Percentiles rank a stretch among this genome's conserved stretches.
phyloP scores from a whole-genome alignment of 2,888 invertebrate species.

The Palloptera scutellata region DNA sequence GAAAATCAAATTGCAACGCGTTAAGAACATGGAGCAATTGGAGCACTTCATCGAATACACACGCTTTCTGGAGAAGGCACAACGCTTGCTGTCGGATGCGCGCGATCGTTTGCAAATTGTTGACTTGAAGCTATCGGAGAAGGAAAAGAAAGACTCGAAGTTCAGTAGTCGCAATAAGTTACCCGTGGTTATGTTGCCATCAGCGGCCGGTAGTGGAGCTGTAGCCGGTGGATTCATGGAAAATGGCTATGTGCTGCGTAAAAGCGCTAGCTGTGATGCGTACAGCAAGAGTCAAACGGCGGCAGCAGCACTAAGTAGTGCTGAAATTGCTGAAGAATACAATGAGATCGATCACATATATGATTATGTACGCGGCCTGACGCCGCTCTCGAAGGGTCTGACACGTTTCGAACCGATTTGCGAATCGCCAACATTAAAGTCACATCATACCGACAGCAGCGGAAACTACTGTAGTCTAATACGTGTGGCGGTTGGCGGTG shows the following conservation, averaged over 20 bases:
- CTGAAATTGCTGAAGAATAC: slow-evolving; percentile 81
- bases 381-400: slow-evolving; percentile 82
- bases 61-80: slow-evolving; percentile 80
- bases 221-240: slow-evolving; percentile 50
- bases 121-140: slow-evolving; percentile 81
- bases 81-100: slow-evolving; percentile 76
- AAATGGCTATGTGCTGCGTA: slow-evolving; percentile 73
- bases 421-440: slow-evolving; percentile 64
- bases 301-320: slow-evolving; percentile 64
- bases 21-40: slow-evolving; percentile 83
- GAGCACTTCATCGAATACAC: slow-evolving; percentile 79
- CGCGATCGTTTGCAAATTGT: slow-evolving; percentile 80
- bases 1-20: slow-evolving; percentile 82
- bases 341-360: slow-evolving; percentile 97
- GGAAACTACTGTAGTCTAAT: slow-evolving; percentile 64
- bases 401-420: slow-evolving; percentile 66
- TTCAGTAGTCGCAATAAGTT: slow-evolving; percentile 60
- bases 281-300: slow-evolving; percentile 58
- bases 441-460: slow-evolving; percentile 62
- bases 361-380: slow-evolving; percentile 92
- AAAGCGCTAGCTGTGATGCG: slow-evolving; percentile 82
- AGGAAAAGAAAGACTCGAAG: slow-evolving; percentile 65
- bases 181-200: slow-evolving; percentile 62
- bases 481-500: slow-evolving; percentile 44
- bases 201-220: slow-evolving; percentile 55